Evolutionary conservation across 2,797 vertebrate genomes (phyloP).

Genomic region (Danio kyathit): DNA sequence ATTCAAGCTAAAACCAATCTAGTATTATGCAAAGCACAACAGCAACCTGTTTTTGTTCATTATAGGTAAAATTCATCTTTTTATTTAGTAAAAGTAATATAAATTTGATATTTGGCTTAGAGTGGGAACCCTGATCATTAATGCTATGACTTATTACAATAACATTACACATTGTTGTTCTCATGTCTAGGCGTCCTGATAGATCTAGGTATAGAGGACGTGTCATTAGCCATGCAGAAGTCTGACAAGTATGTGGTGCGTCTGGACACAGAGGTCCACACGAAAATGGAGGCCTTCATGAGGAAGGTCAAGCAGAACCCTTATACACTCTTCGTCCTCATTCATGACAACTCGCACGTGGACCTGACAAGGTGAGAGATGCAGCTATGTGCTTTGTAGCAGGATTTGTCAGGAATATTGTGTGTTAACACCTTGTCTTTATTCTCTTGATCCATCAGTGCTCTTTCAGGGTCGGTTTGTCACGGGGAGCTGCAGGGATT

Average conservation of each 20-base stretch:
- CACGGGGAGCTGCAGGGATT: slow-evolving; percentile 94
- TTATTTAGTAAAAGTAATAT: too few species aligned
- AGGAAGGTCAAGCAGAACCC: slow-evolving; percentile 95
- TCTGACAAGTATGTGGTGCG: slow-evolving; percentile 95
- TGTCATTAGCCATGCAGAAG: slow-evolving; percentile 82
- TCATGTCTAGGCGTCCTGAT: slow-evolving; percentile 89
- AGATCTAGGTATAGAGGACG: slow-evolving; percentile 94
- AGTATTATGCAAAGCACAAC: too few species aligned
- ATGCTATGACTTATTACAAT: too few species aligned
- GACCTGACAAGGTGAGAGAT: slow-evolving; percentile 90
- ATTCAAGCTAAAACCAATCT: too few species aligned
- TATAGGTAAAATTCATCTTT: too few species aligned
- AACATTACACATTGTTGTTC: neutral
- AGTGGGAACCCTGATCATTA: too few species aligned
- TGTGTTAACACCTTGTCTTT: neutral
- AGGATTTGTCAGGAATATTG: neutral
- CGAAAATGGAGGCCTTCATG: slow-evolving; percentile 96
- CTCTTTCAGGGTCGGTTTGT: slow-evolving; percentile 90
- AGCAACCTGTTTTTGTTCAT: too few species aligned
- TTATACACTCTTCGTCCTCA: slow-evolving; percentile 95
- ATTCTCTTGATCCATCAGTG: slow-evolving; percentile 72
- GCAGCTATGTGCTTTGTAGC: neutral
- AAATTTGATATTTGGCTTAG: too few species aligned
- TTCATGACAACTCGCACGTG: slow-evolving; percentile 96
- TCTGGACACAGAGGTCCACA: slow-evolving; percentile 90